Evolutionary conservation across 2,888 invertebrate genomes (phyloP).

Genomic region (Nebria brevicollis): DNA sequence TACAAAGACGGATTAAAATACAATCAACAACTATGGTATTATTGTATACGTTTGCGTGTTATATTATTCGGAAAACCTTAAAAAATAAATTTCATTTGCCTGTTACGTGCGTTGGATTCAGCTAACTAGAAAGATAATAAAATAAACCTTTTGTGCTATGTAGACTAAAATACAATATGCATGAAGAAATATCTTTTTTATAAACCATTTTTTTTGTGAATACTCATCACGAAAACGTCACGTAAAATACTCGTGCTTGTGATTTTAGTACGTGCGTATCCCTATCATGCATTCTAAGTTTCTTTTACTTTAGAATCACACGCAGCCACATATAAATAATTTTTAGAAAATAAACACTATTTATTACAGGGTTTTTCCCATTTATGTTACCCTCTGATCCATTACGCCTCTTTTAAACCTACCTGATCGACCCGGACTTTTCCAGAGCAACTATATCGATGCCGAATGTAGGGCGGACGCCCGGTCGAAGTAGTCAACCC

Average conservation of each 20-base stretch:
- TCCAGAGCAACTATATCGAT: slow-evolving; percentile 93
- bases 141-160: not conserved
- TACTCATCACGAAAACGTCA: not conserved
- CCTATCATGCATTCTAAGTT: not conserved
- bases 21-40: not conserved
- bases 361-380: too few species aligned
- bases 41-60: not conserved
- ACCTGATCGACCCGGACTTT: slow-evolving; percentile 89
- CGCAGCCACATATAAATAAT: not conserved
- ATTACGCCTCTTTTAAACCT: slow-evolving; percentile 96
- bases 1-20: not conserved
- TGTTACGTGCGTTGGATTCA: not conserved
- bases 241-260: not conserved
- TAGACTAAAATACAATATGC: not conserved
- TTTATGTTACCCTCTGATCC: slow-evolving; percentile 85
- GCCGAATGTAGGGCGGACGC: slow-evolving; percentile 96
- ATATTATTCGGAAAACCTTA: not conserved
- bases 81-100: not conserved
- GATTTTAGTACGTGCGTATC: not conserved
- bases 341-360: too few species aligned
- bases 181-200: not conserved
- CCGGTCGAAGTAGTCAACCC: slow-evolving; percentile 84
- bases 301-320: not conserved
- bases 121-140: slow-evolving; percentile 1
- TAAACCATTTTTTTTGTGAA: not conserved